Conservation (phyloP, 2,888 invertebrate species). For the Drosophila testacea region DNA sequence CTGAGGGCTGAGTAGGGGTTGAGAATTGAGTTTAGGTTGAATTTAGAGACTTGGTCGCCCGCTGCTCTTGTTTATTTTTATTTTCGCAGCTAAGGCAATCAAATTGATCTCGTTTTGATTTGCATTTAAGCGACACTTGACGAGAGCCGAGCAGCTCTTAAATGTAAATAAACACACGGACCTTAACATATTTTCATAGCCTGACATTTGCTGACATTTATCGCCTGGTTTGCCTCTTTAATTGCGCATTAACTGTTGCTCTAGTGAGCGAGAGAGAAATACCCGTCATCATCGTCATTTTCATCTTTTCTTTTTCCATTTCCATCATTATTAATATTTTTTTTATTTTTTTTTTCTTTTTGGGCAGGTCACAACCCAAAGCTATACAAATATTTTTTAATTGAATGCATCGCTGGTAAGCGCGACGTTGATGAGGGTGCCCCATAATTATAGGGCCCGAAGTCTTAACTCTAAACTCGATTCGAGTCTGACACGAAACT, state of each 20-base stretch:
- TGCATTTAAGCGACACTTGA: constrained; percentile 78
- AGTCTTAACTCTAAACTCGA: constrained; percentile 30
- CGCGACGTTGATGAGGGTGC: constrained; percentile 70
- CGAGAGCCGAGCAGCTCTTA: constrained; percentile 42
- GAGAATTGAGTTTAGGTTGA: constrained; percentile 11
- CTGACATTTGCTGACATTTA: constrained; percentile 62
- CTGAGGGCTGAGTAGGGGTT: constrained; percentile 40
- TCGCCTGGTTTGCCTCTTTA: constrained; percentile 64
- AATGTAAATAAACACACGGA: constrained; percentile 62
- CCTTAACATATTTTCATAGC: constrained; percentile 49
- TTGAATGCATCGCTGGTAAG: constrained; percentile 57
- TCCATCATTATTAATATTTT: constrained; percentile 15
- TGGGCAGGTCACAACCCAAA: constrained; percentile 48
- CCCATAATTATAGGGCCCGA: constrained; percentile 62
- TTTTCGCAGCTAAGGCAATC: constrained; percentile 65
- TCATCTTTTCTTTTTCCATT: constrained; percentile 21
- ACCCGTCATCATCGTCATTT: constrained; percentile 26
- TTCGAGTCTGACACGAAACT: constrained; percentile 43
- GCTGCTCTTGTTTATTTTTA: constrained; percentile 76
- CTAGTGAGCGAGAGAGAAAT: background rate
- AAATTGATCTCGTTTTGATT: constrained; percentile 75
- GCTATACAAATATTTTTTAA: constrained; percentile 60
- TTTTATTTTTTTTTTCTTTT: constrained; percentile 20
- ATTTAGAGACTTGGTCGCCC: constrained; percentile 39
- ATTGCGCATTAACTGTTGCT: constrained; percentile 65